phyloP scores from a whole-genome alignment of 2,888 invertebrate genomes.

The Drosophila anomalata region DNA sequence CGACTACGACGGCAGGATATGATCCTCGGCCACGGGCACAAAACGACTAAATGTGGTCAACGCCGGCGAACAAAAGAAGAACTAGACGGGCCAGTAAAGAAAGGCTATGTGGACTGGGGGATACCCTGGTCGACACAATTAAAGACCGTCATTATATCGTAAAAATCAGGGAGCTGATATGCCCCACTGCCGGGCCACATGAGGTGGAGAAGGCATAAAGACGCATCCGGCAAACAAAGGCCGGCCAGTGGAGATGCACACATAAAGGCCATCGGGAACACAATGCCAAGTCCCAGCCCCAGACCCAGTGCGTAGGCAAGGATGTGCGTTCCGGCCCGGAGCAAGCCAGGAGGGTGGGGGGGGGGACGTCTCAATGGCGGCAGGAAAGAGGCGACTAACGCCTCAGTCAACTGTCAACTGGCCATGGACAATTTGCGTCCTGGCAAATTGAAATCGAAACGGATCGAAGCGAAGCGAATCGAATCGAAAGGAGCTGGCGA shows the following conservation, averaged over 20 bases:
- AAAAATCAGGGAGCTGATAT: conserved; percentile 12
- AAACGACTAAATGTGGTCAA: conserved; percentile 76
- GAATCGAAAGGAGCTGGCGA: conserved; percentile 18
- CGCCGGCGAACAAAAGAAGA: conserved; percentile 70
- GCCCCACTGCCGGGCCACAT: conserved; percentile 22
- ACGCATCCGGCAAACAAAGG: conserved; percentile 63
- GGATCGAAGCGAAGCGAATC: conserved; percentile 46
- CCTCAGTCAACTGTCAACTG: conserved; percentile 50
- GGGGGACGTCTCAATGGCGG: not conserved
- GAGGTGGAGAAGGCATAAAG: conserved; percentile 58
- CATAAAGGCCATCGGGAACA: conserved; percentile 62
- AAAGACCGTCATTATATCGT: not conserved
- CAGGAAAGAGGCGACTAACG: conserved; percentile 30
- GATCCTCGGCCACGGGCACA: conserved; percentile 54
- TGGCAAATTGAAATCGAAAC: conserved; percentile 76
- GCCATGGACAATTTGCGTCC: conserved; percentile 62
- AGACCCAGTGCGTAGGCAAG: conserved; percentile 9
- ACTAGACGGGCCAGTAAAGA: conserved; percentile 52
- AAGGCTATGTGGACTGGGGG: not conserved
- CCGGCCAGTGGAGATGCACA: conserved; percentile 63
- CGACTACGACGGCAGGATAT: conserved; percentile 54
- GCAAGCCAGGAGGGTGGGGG: not conserved
- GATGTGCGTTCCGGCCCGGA: conserved; percentile 11
- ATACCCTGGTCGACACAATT: not conserved
- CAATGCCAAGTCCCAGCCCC: conserved; percentile 13